A percentile compares a stretch with the other conserved stretches of the same genome.
phyloP scores from a whole-genome alignment of 2,888 invertebrate species.

The Sclerodermus sp. region DNA sequence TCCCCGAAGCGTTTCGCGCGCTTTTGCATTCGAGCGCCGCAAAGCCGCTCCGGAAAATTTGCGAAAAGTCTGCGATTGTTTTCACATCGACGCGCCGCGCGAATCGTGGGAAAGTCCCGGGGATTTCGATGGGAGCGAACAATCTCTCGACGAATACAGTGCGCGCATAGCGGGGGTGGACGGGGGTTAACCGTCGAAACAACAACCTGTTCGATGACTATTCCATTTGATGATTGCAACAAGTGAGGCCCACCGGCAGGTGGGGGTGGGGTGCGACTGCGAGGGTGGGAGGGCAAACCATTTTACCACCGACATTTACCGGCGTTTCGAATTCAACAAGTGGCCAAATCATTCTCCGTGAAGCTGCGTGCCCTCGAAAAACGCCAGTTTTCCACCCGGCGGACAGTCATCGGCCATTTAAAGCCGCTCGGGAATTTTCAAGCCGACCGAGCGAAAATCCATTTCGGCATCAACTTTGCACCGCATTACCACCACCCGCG shows the following conservation, averaged over 20 bases:
- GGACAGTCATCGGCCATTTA: slow-evolving; percentile 32
- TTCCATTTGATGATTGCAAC: slow-evolving; percentile 55
- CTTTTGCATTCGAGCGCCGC: too few species aligned
- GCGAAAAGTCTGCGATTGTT: too few species aligned
- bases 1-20: too few species aligned
- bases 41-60: too few species aligned
- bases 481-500: background rate
- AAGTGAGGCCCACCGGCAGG: slow-evolving; percentile 50
- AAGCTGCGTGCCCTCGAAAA: slow-evolving; percentile 24
- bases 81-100: too few species aligned
- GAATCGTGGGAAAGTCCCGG: background rate
- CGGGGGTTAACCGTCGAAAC: slow-evolving; percentile 34
- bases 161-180: too few species aligned
- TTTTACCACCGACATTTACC: slow-evolving; percentile 31
- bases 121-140: background rate
- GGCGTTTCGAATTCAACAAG: slow-evolving; percentile 48
- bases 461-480: background rate
- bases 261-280: too few species aligned
- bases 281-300: slow-evolving; percentile 26
- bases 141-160: too few species aligned
- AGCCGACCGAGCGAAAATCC: slow-evolving; percentile 9
- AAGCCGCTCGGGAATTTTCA: slow-evolving; percentile 16
- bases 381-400: slow-evolving; percentile 26
- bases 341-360: slow-evolving; percentile 50
- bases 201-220: slow-evolving; percentile 56